Evolutionary conservation across 2,797 vertebrate genomes (phyloP), one percentile per base, ranked within the genome.

Genomic region (Capromys pilorides): DNA sequence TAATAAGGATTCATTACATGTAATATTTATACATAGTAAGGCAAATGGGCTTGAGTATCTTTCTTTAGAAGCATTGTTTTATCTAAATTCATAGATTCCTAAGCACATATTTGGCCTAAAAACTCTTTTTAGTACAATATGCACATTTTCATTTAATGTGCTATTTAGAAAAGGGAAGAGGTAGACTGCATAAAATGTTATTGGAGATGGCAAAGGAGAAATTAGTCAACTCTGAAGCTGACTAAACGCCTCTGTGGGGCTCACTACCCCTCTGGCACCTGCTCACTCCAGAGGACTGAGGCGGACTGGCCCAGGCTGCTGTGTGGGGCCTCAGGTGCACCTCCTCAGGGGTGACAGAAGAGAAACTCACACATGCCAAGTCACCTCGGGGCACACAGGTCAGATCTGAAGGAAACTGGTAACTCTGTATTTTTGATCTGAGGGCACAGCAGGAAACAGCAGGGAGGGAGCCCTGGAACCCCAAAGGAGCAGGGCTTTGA

Each of bases 361-460:
- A 85, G 66, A 8, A 75, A 83, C 31, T 49, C 94, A 45, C 77
- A 31, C 85, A 83, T 57, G 87, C 93, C 64, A 93, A 90, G 71
- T 39, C 81, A 87, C 61, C 39, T 82, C 77, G 18, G 33, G 41
- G 66, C 95, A 31, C 6, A 87, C 64, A 88, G 81, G 13, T 84
- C 87, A 90, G 51, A 64, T 28, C 33, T 39, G 75, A 94, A 94
- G 81, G 75, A 94, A 92, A 90, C 41, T 64, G 90, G 36, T 78
- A 90, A 41, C n/a, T 86, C 82, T 22, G 31, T 73, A 41, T 45
- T 62, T 88, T 49, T 41, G 88, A 88, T 93, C 59, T 51, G 49
- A 26, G 73, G 93, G 73, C 69, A 92, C 5, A 88, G 28, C 49
- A 62, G 19, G 51, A 80, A 88, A 80, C 87, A 14, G 22, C 12